Percentiles rank a stretch among this genome's conserved stretches.
These are phyloP conservation scores for Apistogramma diplotaenia DNA, from an alignment of 2,113 vertebrate species.

Conservation along the genomic window DNA sequence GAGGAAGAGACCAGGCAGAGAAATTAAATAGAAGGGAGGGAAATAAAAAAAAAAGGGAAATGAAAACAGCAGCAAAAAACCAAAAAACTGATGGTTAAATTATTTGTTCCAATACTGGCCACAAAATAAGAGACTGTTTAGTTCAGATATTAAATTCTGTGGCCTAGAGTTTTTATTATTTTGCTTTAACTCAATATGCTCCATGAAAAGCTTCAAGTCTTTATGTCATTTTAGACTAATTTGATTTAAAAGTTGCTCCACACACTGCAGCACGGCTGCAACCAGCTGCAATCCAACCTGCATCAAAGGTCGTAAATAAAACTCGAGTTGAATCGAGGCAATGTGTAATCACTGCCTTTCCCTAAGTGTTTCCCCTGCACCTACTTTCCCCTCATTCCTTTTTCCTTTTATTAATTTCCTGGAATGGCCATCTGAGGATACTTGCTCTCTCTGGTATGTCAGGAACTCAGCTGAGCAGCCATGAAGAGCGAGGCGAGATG, in stretches of 20 bases:
- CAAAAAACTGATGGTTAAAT: not conserved
- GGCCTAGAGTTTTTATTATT: not conserved
- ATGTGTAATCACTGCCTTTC: not conserved
- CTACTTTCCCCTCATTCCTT: not conserved
- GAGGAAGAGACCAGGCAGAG: not conserved
- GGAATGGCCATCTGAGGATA: constrained; percentile 68
- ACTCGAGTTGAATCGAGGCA: not conserved
- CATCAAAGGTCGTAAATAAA: not conserved
- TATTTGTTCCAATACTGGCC: not conserved
- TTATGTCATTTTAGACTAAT: not conserved
- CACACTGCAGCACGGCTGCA: not conserved
- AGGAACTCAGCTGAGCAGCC: constrained; percentile 64
- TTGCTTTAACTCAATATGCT: not conserved
- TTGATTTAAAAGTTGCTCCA: not conserved
- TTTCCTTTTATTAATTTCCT: constrained; percentile 51
- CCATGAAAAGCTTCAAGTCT: not conserved
- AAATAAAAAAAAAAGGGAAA: not conserved
- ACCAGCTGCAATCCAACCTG: too few species aligned
- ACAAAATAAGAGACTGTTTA: not conserved
- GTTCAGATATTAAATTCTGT: not conserved
- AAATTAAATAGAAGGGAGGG: not conserved
- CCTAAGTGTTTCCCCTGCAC: not conserved
- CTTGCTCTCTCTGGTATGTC: constrained; percentile 79
- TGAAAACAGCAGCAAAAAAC: not conserved
- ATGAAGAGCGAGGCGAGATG: constrained; percentile 29